Evolutionary conservation across 2,888 invertebrate species (phyloP), one percentile per base, ranked within the genome.

Genomic region (Acanthopleura granulata): DNA sequence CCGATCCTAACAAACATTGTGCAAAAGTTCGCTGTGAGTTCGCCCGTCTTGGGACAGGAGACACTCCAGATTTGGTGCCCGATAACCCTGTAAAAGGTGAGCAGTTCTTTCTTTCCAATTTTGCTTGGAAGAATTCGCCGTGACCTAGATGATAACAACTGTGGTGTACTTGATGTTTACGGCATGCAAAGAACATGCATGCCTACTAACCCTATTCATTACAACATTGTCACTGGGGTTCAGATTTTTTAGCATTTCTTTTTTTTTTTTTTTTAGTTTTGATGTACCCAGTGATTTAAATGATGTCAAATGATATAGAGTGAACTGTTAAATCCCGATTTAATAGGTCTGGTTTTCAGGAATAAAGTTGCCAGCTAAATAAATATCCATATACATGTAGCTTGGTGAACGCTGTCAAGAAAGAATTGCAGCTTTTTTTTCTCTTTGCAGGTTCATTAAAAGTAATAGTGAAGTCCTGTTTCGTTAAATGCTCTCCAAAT

Each of bases 1-100:
- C 22, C 22, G 57, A 57, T n/a, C 22, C 57, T n/a, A 12, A 22
- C 4, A 57, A 57, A 57, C 57, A 57, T 57, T 57, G 57, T 57
- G 57, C 57, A 18, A 57, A 57, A 57, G 57, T 57, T 57, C 57
- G 57, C 57, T 57, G 57, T 57, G 57, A 57, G 22, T 57, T 57
- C 57, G 22, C n/a, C 22, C 57, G 22, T 57, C 18, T 57, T 57
- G 57, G n/a, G 57, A 57, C n/a, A 22, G 57, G 57, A 57, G 18
- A 3, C 3, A 9, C 57, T 57, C 57, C 57, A 18, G 18, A 57
- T 57, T 57, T 57, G 12, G 57, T 57, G 57, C 57, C 57, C 57
- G 57, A 3, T 57, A 57, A 57, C 57, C 57, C 57, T 6, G 57
- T 57, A 6, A 57, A 57, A 57, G 57, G 57, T 57, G 57, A 57